A percentile compares a stretch with the other conserved stretches of the same genome.
phyloP scores from a whole-genome alignment of 2,113 vertebrate species.

The Rattus norvegicus region GRCr8 NC_086024.1:49765501-49766000 shows the following conservation, averaged over 20 bases:
- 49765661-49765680: neutral
- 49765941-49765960: slow-evolving; percentile 35
- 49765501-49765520: rapidly evolving
- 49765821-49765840: slow-evolving; percentile 65
- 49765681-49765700: neutral
- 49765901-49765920: slow-evolving; percentile 72
- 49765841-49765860: slow-evolving; percentile 62
- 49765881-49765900: slow-evolving; percentile 36
- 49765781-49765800: neutral
- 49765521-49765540: rapidly evolving
- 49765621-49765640: neutral
- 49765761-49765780: slow-evolving; percentile 70
- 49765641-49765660: neutral
- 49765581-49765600: neutral
- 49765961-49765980: neutral
- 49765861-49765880: slow-evolving; percentile 66
- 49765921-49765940: slow-evolving; percentile 49
- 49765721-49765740: neutral
- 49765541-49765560: neutral
- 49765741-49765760: neutral
- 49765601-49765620: neutral
- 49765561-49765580: neutral
- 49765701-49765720: neutral
- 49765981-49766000: neutral
- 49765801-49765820: slow-evolving; percentile 15